phyloP scores from a whole-genome alignment of 2,113 vertebrate genomes.

The Bambusicola thoracicus region DNA sequence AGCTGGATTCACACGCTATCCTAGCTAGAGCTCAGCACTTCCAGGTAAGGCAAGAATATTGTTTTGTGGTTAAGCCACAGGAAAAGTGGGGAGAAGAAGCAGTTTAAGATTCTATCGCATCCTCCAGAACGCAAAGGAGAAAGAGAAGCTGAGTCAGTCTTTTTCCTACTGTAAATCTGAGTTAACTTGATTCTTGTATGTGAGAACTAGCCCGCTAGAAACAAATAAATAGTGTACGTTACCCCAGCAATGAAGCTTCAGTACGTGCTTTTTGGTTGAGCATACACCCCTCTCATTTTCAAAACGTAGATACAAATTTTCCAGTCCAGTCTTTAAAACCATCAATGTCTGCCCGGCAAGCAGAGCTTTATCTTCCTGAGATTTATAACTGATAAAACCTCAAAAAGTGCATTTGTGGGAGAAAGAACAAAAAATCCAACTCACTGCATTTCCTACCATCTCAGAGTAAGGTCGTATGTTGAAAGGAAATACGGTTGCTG shows the following conservation, averaged over 20 bases:
- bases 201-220: background rate
- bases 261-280: background rate
- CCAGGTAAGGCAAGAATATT: background rate
- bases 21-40: background rate
- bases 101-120: background rate
- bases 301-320: background rate
- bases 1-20: background rate
- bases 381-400: background rate
- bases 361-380: background rate
- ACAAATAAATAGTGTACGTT: background rate
- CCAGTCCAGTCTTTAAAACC: background rate
- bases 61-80: background rate
- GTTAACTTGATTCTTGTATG: background rate
- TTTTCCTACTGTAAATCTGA: background rate
- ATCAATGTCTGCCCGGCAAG: background rate
- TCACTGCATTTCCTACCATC: conserved; percentile 83
- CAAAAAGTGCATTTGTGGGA: background rate
- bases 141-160: background rate
- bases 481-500: conserved; percentile 94
- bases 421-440: background rate
- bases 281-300: background rate
- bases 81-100: background rate
- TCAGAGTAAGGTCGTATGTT: conserved; percentile 98
- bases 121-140: background rate
- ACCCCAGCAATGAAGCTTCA: background rate